Conservation (phyloP, 2,113 vertebrate species). For the Zootoca vivipara region DNA sequence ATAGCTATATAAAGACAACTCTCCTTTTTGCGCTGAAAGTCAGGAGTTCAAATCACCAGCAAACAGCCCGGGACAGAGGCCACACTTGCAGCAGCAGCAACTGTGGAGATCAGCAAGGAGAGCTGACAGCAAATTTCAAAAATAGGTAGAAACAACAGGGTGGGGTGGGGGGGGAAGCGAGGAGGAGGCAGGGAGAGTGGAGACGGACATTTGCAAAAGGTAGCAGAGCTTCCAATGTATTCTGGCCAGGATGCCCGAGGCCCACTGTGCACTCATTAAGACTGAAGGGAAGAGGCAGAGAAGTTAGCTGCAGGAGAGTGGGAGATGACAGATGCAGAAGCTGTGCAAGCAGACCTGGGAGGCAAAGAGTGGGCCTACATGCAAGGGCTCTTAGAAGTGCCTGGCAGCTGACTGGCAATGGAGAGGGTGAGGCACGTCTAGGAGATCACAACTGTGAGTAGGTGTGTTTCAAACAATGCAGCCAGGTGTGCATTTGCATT, state of each 20-base stretch:
- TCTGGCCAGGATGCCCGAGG: background rate
- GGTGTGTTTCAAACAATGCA: background rate
- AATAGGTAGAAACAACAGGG: background rate
- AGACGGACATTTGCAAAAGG: background rate
- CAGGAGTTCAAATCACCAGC: constrained; percentile 20
- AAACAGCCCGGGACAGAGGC: background rate
- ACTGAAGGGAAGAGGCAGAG: too few species aligned
- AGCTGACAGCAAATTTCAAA: background rate
- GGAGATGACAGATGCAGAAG: background rate
- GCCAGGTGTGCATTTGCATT: background rate
- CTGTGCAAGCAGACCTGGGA: too few species aligned
- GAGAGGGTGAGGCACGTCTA: background rate
- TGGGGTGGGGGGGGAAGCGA: too few species aligned
- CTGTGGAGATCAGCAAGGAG: background rate
- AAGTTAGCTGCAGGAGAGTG: background rate
- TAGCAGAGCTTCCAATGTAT: background rate
- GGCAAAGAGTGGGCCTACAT: background rate
- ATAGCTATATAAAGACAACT: constrained; percentile 24
- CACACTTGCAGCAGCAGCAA: background rate
- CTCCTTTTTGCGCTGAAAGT: background rate
- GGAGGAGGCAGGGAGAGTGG: background rate
- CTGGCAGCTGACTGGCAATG: background rate
- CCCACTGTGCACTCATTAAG: background rate
- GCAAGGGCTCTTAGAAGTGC: too few species aligned
- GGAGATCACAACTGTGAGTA: background rate